Conservation (phyloP, 1,140 invertebrate species). For the Drosophila truncata region DNA sequence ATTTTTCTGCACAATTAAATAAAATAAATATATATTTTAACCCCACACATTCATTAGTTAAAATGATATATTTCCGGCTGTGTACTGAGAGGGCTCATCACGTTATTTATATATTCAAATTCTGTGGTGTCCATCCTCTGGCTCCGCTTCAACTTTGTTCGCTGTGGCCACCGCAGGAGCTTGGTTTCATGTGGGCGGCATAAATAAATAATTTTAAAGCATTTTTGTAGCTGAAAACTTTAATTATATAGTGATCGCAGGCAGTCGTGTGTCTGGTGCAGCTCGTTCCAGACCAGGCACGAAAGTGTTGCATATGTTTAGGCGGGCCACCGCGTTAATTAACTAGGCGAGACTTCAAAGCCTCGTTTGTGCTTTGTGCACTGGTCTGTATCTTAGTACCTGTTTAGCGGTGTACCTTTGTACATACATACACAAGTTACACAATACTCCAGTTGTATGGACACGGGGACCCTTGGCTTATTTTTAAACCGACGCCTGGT, state of each 20-base stretch:
- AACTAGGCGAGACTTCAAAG: constrained; percentile 43
- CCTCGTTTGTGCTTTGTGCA: neutral
- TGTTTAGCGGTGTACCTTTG: neutral
- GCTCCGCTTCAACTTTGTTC: constrained; percentile 2
- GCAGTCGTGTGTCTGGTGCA: constrained; percentile 9
- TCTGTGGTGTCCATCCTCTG: constrained; percentile 18
- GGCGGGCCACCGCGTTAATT: constrained; percentile 22
- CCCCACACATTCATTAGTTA: neutral
- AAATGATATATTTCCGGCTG: neutral
- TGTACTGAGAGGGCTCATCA: constrained; percentile 1
- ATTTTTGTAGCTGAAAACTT: constrained; percentile 11
- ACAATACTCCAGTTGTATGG: constrained; percentile 17
- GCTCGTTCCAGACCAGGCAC: neutral
- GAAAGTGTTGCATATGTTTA: constrained; percentile 39
- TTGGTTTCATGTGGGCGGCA: constrained; percentile 5
- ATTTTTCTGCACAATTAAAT: neutral
- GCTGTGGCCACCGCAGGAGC: neutral
- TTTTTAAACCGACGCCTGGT: constrained; percentile 32
- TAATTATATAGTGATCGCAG: constrained; percentile 19
- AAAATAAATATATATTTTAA: neutral
- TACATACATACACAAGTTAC: neutral
- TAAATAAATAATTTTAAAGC: constrained; percentile 12
- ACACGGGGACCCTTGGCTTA: constrained; percentile 5
- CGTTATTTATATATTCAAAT: constrained; percentile 55
- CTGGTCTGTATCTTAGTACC: constrained; percentile 8